Evolutionary conservation across 2,888 invertebrate genomes (phyloP), one percentile per base, ranked within the genome.

Genomic region (Pycnomerus fuliginosus): DNA sequence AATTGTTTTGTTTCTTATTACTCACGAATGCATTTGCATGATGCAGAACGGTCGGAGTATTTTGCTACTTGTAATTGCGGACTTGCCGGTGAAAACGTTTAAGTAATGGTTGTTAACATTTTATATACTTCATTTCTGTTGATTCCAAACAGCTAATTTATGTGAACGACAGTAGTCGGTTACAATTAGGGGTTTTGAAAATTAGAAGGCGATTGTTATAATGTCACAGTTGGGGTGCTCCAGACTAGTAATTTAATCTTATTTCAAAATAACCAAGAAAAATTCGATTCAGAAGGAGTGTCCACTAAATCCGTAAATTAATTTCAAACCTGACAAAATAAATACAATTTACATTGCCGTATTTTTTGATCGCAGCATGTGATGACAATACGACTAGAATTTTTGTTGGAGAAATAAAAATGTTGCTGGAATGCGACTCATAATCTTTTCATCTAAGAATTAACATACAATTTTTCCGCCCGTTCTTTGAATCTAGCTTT

Each of bases 311-410:
- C 17, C n/a, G 8, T n/a, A 17, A 32, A 40, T 40, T 40, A 33
- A 40, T 40, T 41, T 41, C 41, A 41, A 29, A 41, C 29, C 41
- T 34, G 41, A 34, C 41, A 29, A 41, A 41, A 29, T 35, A 41
- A 34, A 41, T 41, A 34, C 41, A 28, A 13, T 34, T 35, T 41
- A 34, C 28, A 34, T 34, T 40, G 41, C 41, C 30, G 43, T 43
- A 43, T 23, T 43, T 43, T 43, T 43, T 43, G 5, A 43, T 35
- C 43, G 43, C 43, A 43, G 43, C 43, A 36, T 43, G 43, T 36
- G 43, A 43, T 43, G 43, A 43, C 43, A 43, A 43, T 43, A 24
- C 43, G 35, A 36, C 31, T 43, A 43, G 36, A 36, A 43, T 43
- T 43, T 43, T 34, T 29, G 22, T 41, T 42, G 28, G 16, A 30